These are phyloP conservation scores for Himantopus leucocephalus DNA, from an alignment of 2,113 vertebrate genomes.

Conservation along the genomic window DNA sequence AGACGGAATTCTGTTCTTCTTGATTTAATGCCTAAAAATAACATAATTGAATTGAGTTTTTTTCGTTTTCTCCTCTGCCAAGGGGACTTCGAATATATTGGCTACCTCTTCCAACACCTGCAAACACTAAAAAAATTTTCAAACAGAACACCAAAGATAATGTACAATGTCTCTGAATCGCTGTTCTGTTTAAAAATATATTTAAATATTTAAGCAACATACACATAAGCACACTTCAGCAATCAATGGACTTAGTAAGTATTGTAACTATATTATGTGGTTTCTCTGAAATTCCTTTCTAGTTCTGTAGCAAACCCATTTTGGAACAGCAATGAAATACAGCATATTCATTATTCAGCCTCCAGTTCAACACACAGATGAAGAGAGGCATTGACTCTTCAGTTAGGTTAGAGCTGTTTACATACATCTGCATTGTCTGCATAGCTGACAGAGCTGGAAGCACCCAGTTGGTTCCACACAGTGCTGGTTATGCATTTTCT, in stretches of 20 bases:
- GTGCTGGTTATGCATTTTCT: background rate
- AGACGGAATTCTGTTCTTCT: background rate
- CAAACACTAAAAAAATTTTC: background rate
- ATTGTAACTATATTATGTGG: background rate
- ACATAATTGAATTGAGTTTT: background rate
- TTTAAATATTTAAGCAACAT: background rate
- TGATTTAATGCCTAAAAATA: constrained; percentile 5
- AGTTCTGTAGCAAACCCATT: background rate
- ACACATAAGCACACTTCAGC: background rate
- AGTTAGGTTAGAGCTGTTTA: background rate
- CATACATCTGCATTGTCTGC: background rate
- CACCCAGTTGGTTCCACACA: background rate
- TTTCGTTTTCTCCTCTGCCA: constrained; percentile 11
- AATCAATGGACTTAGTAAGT: background rate
- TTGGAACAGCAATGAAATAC: background rate
- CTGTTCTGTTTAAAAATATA: background rate
- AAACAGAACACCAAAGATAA: background rate
- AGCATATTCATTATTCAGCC: background rate
- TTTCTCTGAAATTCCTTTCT: background rate
- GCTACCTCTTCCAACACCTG: background rate
- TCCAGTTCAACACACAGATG: background rate
- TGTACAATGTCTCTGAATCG: background rate
- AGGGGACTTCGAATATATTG: background rate
- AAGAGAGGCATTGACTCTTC: background rate
- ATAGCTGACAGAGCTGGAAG: background rate